These are phyloP conservation scores for Torymus aiolomorphi DNA, from an alignment of 2,888 invertebrate species.

Conservation along the genomic window DNA sequence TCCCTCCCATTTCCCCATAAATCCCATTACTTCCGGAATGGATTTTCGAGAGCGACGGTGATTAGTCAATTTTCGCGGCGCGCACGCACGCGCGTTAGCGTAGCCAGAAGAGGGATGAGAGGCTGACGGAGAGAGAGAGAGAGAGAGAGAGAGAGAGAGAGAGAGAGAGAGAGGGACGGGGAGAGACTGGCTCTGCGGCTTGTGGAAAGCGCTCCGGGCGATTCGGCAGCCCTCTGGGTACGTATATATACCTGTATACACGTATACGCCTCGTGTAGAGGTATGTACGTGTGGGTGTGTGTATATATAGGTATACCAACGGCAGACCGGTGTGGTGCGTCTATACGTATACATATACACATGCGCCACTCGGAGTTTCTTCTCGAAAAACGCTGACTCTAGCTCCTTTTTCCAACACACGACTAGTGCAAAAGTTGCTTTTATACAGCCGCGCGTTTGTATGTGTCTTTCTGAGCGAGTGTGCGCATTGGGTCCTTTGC, in stretches of 20 bases:
- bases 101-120: no score
- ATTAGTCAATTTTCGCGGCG: conserved; percentile 47
- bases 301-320: no score
- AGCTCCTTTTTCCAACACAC: neutral
- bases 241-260: no score
- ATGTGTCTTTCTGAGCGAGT: neutral
- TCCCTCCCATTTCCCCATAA: neutral
- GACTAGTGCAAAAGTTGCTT: neutral
- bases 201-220: conserved; percentile 24
- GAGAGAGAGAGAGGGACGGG: no score
- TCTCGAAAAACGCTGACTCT: conserved; percentile 4
- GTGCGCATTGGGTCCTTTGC: conserved; percentile 23
- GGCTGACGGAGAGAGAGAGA: no score
- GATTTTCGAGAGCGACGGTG: conserved; percentile 32
- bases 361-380: neutral
- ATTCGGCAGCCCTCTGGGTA: conserved; percentile 5
- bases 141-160: no score
- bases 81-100: neutral
- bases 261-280: no score
- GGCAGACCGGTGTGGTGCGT: no score
- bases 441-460: neutral
- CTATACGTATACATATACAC: neutral
- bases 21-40: conserved; percentile 44
- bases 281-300: no score
- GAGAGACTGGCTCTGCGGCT: neutral